phyloP scores from a whole-genome alignment of 2,888 invertebrate species.

The Ophonus ardosiacus region DNA sequence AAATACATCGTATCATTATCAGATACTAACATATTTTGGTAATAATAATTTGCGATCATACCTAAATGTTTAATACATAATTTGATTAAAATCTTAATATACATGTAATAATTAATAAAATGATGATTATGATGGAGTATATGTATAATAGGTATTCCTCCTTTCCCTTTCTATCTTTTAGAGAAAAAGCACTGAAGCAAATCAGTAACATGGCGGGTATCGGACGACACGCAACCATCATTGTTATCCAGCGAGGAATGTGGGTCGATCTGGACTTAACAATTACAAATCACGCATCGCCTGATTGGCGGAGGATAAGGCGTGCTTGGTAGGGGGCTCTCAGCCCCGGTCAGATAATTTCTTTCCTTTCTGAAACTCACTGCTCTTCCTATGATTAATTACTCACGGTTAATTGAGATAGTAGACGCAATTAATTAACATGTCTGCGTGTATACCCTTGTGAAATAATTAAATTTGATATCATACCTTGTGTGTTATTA shows the following conservation, averaged over 20 bases:
- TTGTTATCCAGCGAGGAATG: slow-evolving; percentile 15
- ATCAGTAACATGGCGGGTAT: not conserved
- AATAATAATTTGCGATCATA: too few species aligned
- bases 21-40: too few species aligned
- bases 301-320: slow-evolving; percentile 44
- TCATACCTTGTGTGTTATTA: slow-evolving; percentile 35
- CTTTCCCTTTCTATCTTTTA: too few species aligned
- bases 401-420: slow-evolving; percentile 42
- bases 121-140: too few species aligned
- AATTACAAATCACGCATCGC: slow-evolving; percentile 52
- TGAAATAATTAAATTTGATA: slow-evolving; percentile 54
- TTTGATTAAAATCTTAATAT: too few species aligned
- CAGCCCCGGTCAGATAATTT: slow-evolving; percentile 43
- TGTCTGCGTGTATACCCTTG: slow-evolving; percentile 52
- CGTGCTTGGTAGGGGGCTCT: slow-evolving; percentile 15
- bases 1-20: too few species aligned
- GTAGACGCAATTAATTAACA: slow-evolving; percentile 54
- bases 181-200: not conserved
- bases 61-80: too few species aligned
- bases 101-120: too few species aligned
- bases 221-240: slow-evolving; percentile 38
- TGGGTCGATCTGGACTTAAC: slow-evolving; percentile 33
- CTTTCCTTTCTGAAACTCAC: slow-evolving; percentile 15
- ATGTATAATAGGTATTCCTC: too few species aligned
- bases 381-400: slow-evolving; percentile 51